These are phyloP conservation scores for Oreohelix idahoensis DNA, from an alignment of 1,140 invertebrate species.

Conservation along the genomic window DNA sequence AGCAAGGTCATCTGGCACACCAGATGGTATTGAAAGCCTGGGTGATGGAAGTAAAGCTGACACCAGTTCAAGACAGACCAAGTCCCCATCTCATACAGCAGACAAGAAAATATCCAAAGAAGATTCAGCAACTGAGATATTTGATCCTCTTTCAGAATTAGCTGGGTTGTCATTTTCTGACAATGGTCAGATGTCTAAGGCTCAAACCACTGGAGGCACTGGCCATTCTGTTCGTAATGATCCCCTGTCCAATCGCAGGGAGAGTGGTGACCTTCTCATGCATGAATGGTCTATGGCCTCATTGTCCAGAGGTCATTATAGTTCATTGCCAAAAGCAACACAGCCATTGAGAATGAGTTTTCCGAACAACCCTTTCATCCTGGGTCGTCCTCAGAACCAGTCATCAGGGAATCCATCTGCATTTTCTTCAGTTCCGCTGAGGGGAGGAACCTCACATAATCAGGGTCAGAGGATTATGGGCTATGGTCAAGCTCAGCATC, in stretches of 20 bases:
- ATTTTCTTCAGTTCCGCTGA: neutral
- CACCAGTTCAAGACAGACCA: neutral
- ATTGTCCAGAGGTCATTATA: conserved; percentile 5
- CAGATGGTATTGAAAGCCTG: neutral
- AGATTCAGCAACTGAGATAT: conserved; percentile 2
- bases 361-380: neutral
- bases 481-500: neutral
- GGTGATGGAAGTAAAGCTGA: neutral
- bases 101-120: neutral
- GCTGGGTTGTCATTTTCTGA: neutral
- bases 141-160: conserved; percentile 21
- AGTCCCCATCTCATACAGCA: neutral
- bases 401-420: neutral
- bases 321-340: neutral
- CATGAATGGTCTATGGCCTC: conserved; percentile 34
- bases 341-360: neutral
- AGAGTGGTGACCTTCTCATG: conserved; percentile 32
- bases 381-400: neutral
- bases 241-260: conserved; percentile 17
- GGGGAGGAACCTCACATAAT: neutral
- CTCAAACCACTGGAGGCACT: neutral
- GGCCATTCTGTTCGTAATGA: neutral
- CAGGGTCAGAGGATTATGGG: neutral
- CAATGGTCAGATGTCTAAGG: neutral
- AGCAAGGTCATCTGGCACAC: neutral